Percentiles rank a stretch among this genome's conserved stretches.
phyloP scores from a whole-genome alignment of 2,888 invertebrate genomes.

The Microchrysa polita region DNA sequence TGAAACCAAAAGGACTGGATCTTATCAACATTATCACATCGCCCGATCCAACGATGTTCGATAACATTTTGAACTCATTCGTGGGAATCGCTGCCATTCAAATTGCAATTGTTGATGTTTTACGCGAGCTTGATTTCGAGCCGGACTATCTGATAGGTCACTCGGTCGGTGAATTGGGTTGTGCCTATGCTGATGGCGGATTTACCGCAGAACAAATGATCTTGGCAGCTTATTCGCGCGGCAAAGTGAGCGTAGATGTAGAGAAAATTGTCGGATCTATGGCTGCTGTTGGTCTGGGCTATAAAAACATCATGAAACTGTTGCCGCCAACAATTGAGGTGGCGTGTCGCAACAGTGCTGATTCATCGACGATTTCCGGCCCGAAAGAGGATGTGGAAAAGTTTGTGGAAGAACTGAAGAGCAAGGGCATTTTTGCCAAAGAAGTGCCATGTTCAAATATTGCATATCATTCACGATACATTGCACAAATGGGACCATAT shows the following conservation, averaged over 20 bases:
- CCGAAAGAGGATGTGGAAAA: constrained; percentile 74
- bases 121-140: constrained; percentile 69
- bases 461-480: constrained; percentile 89
- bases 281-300: constrained; percentile 84
- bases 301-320: constrained; percentile 67
- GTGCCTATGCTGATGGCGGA: constrained; percentile 94
- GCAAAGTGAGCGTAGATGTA: constrained; percentile 77
- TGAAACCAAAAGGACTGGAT: constrained; percentile 71
- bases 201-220: constrained; percentile 89
- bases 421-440: constrained; percentile 80
- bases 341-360: constrained; percentile 87
- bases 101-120: constrained; percentile 73
- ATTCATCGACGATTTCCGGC: constrained; percentile 91
- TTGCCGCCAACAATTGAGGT: constrained; percentile 82
- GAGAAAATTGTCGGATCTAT: constrained; percentile 80
- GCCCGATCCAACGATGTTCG: constrained; percentile 69
- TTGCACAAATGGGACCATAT: constrained; percentile 73
- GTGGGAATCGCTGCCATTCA: constrained; percentile 77
- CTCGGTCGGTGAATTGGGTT: constrained; percentile 93
- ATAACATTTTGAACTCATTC: constrained; percentile 75
- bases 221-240: constrained; percentile 83
- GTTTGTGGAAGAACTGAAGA: constrained; percentile 74
- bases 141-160: constrained; percentile 87
- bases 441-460: constrained; percentile 88
- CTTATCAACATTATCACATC: constrained; percentile 73